Percentiles rank a stretch among this genome's conserved stretches.
phyloP scores from a whole-genome alignment of 2,113 vertebrate species.

The Gadus macrocephalus region DNA sequence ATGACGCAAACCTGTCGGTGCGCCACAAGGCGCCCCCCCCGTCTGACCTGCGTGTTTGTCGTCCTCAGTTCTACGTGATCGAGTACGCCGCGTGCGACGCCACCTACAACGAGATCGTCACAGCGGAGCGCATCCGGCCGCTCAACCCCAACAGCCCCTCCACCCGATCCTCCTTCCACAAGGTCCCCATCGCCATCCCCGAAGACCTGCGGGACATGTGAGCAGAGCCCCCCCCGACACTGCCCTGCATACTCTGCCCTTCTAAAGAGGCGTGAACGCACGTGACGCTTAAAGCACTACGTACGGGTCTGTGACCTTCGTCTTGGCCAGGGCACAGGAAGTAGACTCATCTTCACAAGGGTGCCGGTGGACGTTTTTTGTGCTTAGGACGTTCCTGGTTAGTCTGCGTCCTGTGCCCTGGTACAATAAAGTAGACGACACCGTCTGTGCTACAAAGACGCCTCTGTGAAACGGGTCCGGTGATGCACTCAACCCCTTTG shows the following conservation, averaged over 20 bases:
- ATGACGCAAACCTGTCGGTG: neutral
- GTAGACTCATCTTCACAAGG: too few relatives aligned
- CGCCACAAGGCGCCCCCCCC: too few relatives aligned
- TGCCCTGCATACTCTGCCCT: neutral
- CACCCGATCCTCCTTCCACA: constrained; percentile 82
- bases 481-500: too few relatives aligned
- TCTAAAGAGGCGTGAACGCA: neutral
- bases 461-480: too few relatives aligned
- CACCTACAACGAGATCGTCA: constrained; percentile 92
- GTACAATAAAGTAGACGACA: too few relatives aligned
- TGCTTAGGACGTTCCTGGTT: too few relatives aligned
- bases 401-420: too few relatives aligned
- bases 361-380: neutral
- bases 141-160: constrained; percentile 86
- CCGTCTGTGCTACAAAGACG: too few relatives aligned
- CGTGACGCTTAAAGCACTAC: too few relatives aligned
- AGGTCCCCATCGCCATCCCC: constrained; percentile 80
- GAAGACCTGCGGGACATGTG: constrained; percentile 88
- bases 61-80: constrained; percentile 86
- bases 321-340: too few relatives aligned
- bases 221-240: constrained; percentile 48
- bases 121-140: constrained; percentile 83
- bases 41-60: neutral
- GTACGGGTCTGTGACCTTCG: too few relatives aligned
- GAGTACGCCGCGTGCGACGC: constrained; percentile 89